Conservation (phyloP, 1,140 invertebrate species). For the Eciton burchellii region DNA sequence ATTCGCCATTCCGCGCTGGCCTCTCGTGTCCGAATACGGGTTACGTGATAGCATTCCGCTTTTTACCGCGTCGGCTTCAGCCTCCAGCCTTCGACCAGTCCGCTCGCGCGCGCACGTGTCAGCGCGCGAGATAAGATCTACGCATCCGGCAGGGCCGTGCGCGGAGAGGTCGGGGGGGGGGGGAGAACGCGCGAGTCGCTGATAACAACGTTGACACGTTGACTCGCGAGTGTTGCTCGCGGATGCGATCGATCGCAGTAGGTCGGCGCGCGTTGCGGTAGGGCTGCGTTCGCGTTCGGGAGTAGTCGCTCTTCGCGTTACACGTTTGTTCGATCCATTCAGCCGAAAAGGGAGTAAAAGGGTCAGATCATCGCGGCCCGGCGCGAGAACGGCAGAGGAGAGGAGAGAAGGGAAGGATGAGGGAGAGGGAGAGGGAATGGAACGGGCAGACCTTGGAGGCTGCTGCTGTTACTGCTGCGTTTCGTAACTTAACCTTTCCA, state of each 20-base stretch:
- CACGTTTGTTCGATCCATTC: conserved; percentile 65
- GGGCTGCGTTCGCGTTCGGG: conserved; percentile 55
- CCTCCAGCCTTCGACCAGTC: conserved; percentile 27
- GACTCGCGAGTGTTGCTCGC: not conserved
- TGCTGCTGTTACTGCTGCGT: conserved; percentile 59
- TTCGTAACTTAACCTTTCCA: conserved; percentile 76
- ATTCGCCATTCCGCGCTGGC: not conserved
- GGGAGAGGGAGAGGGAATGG: no score
- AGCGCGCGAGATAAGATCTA: conserved; percentile 34
- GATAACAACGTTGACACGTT: conserved; percentile 52
- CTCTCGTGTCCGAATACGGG: not conserved
- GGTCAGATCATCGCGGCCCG: conserved; percentile 60
- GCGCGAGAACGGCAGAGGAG: not conserved
- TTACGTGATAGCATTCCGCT: not conserved
- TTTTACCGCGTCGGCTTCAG: no score
- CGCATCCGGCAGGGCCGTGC: conserved; percentile 27
- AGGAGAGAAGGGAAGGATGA: no score
- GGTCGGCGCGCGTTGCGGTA: conserved; percentile 65
- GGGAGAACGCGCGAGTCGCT: not conserved
- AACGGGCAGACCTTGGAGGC: conserved; percentile 65
- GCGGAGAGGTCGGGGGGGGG: not conserved
- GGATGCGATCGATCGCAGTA: conserved; percentile 50
- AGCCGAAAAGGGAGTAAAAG: conserved; percentile 68
- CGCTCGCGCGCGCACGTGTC: conserved; percentile 18
- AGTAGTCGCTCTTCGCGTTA: conserved; percentile 55